A percentile compares a stretch with the other conserved stretches of the same genome.
Conservation (phyloP, 2,888 invertebrate genomes). For the Phorcus lineatus region DNA sequence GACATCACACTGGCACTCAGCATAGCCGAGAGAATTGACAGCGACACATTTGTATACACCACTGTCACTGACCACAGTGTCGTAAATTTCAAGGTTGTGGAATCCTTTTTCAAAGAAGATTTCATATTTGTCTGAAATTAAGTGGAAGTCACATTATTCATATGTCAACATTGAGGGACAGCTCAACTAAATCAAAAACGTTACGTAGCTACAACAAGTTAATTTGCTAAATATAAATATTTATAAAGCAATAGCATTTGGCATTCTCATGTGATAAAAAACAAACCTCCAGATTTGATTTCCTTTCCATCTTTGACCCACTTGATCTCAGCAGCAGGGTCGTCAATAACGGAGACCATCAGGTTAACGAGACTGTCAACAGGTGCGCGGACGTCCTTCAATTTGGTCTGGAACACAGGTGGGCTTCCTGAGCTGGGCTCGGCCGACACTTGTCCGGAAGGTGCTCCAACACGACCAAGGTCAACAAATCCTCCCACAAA, state of each 20-base stretch:
- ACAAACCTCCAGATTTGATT: slow-evolving; percentile 78
- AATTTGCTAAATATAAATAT: no score
- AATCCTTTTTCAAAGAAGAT: slow-evolving; percentile 41
- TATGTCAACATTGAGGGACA: no score
- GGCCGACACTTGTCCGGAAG: neutral
- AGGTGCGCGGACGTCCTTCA: neutral
- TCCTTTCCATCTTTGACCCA: slow-evolving; percentile 92
- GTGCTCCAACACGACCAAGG: neutral
- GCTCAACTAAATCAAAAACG: no score
- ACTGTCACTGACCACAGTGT: slow-evolving; percentile 57
- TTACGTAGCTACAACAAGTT: no score
- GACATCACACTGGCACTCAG: slow-evolving; percentile 51
- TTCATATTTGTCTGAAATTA: slow-evolving; percentile 40
- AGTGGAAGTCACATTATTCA: neutral
- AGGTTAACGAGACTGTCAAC: slow-evolving; percentile 35
- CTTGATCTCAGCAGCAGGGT: slow-evolving; percentile 87
- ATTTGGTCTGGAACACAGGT: neutral
- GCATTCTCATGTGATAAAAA: neutral
- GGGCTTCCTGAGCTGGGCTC: neutral
- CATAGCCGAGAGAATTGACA: slow-evolving; percentile 48
- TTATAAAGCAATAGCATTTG: no score
- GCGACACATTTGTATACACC: slow-evolving; percentile 69
- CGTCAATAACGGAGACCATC: slow-evolving; percentile 77
- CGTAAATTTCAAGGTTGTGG: slow-evolving; percentile 80
- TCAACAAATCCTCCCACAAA: slow-evolving; percentile 62